Conservation (phyloP, 2,888 invertebrate genomes). For the Zaprionus obscuricornis region DNA sequence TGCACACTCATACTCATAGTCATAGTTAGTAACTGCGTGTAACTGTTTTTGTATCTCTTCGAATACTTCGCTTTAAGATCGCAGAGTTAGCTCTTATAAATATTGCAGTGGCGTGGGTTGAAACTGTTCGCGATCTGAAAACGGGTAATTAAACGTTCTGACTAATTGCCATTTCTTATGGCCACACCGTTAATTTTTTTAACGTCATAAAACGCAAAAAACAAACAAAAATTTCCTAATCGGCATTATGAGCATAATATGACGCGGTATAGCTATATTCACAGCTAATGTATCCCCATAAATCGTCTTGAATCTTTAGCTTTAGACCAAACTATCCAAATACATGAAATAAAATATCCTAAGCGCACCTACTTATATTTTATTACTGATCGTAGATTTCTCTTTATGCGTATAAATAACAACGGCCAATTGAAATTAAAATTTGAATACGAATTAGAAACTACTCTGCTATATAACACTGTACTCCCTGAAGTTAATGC, state of each 20-base stretch:
- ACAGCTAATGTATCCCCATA: slow-evolving; percentile 68
- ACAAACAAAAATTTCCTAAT: slow-evolving; percentile 58
- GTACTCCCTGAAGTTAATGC: too few species aligned
- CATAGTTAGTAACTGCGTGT: too few species aligned
- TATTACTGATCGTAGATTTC: slow-evolving; percentile 41
- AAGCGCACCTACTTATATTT: slow-evolving; percentile 52
- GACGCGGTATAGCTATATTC: too few species aligned
- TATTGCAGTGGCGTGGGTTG: too few species aligned
- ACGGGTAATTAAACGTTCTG: slow-evolving; percentile 60
- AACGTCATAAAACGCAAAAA: too few species aligned
- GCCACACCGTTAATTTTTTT: slow-evolving; percentile 52
- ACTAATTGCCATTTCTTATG: slow-evolving; percentile 62
- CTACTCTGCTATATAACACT: too few species aligned
- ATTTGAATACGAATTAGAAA: too few species aligned
- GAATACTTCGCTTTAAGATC: too few species aligned
- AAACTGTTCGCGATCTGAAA: slow-evolving; percentile 8
- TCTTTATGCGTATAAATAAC: slow-evolving; percentile 30
- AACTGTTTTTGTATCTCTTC: too few species aligned
- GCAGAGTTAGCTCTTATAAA: too few species aligned
- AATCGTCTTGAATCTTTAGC: slow-evolving; percentile 33
- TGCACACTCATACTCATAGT: too few species aligned
- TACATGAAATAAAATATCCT: slow-evolving; percentile 50
- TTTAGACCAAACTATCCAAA: slow-evolving; percentile 20
- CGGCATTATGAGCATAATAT: too few species aligned
- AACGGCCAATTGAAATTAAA: slow-evolving; percentile 8